Percentiles rank a stretch among this genome's conserved stretches.
phyloP scores from a whole-genome alignment of 2,888 invertebrate species.

The Lingula anatina region DNA sequence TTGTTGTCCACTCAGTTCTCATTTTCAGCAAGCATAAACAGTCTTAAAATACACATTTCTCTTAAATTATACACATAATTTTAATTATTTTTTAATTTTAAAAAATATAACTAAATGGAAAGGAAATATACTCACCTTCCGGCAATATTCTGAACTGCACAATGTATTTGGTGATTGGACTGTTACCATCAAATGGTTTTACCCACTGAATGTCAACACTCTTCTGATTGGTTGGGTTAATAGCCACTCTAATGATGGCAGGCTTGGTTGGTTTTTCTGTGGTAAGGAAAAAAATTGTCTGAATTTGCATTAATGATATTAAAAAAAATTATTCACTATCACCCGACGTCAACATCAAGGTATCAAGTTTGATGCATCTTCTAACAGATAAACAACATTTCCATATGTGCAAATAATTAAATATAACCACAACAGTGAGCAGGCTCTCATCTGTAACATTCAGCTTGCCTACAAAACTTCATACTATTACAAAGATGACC shows the following conservation, averaged over 20 bases:
- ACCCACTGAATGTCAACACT: constrained; percentile 92
- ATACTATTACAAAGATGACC: no score
- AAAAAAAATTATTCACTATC: no score
- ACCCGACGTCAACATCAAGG: no score
- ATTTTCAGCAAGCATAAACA: no score
- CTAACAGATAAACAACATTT: background rate
- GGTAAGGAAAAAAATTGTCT: constrained; percentile 13
- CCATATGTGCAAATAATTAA: no score
- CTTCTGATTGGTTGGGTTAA: constrained; percentile 71
- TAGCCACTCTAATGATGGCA: constrained; percentile 75
- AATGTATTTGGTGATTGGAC: constrained; percentile 86
- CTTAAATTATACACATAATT: background rate
- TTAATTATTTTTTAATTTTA: background rate
- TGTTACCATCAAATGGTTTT: constrained; percentile 95
- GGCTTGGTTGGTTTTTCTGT: constrained; percentile 89
- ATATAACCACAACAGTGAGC: no score
- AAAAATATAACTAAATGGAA: background rate
- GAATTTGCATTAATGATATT: background rate
- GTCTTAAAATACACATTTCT: background rate
- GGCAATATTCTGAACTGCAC: constrained; percentile 62
- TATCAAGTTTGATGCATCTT: background rate
- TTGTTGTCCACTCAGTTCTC: no score
- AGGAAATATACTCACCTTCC: constrained; percentile 2
- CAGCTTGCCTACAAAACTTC: no score
- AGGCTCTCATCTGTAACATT: no score